Conservation (phyloP, 2,113 vertebrate species). For the Nothoprocta perdicaria region DNA sequence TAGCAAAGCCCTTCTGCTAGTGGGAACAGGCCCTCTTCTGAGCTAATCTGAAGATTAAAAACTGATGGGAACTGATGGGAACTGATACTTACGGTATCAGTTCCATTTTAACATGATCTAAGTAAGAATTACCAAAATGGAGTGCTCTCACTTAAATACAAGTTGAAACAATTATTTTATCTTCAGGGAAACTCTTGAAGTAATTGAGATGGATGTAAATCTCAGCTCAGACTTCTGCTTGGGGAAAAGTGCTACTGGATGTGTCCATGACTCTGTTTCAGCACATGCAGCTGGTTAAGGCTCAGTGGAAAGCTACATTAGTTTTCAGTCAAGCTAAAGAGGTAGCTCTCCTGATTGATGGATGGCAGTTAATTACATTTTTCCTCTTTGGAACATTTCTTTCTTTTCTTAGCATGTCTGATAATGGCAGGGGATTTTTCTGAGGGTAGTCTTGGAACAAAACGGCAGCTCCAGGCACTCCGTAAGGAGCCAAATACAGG, state of each 20-base stretch:
- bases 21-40: background rate
- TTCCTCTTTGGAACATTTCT: slow-evolving; percentile 57
- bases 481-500: slow-evolving; percentile 55
- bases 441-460: slow-evolving; percentile 62
- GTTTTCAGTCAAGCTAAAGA: background rate
- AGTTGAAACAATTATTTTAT: slow-evolving; percentile 24
- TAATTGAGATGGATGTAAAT: background rate
- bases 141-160: background rate
- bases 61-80: background rate
- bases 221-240: background rate
- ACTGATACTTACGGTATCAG: background rate
- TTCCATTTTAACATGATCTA: background rate
- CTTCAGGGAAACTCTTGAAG: background rate
- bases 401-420: slow-evolving; percentile 59
- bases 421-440: slow-evolving; percentile 68
- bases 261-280: background rate
- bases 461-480: slow-evolving; percentile 29
- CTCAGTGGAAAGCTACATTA: background rate
- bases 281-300: background rate
- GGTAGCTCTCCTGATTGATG: slow-evolving; percentile 7
- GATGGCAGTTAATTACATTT: slow-evolving; percentile 34
- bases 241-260: background rate
- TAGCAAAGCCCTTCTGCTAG: background rate
- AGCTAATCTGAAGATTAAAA: background rate
- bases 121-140: background rate